A percentile compares a stretch with the other conserved stretches of the same genome.
phyloP scores from a whole-genome alignment of 2,113 vertebrate genomes.

The Glaucidium brasilianum region DNA sequence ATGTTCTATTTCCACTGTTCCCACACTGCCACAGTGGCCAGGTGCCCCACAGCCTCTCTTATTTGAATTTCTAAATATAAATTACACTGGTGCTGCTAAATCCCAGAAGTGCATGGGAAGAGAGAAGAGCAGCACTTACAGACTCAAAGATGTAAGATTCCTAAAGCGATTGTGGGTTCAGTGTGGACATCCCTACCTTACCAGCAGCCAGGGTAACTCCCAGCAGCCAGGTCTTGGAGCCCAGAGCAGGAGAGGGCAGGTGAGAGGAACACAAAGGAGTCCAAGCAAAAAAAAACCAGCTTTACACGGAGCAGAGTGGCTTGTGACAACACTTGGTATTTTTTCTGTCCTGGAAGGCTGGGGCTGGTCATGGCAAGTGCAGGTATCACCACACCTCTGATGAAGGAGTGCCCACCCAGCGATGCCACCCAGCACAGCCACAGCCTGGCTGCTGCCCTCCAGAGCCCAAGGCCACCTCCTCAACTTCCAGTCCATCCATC shows the following conservation, averaged over 20 bases:
- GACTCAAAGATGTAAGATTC: neutral
- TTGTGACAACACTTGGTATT: neutral
- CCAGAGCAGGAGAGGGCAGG: neutral
- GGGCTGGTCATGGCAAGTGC: neutral
- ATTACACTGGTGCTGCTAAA: neutral
- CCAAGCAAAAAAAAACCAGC: neutral
- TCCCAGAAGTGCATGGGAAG: neutral
- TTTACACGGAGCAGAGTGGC: neutral
- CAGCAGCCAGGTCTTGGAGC: neutral
- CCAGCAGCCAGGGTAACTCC: neutral
- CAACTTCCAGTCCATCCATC: neutral
- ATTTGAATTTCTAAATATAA: slow-evolving; percentile 34
- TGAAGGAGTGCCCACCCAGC: fast-evolving
- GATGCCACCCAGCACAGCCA: neutral
- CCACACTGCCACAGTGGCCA: neutral
- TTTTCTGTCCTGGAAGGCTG: neutral
- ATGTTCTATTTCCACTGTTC: neutral
- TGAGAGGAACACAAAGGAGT: neutral
- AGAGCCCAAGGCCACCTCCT: neutral
- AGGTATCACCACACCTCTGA: neutral
- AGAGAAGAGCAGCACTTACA: neutral
- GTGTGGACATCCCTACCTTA: neutral
- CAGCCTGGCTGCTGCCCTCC: neutral
- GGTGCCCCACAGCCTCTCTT: neutral
- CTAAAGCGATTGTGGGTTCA: neutral